Percentiles rank a stretch among this genome's conserved stretches.
Conservation (phyloP, 2,888 invertebrate species). For the Linyphia triangularis region DNA sequence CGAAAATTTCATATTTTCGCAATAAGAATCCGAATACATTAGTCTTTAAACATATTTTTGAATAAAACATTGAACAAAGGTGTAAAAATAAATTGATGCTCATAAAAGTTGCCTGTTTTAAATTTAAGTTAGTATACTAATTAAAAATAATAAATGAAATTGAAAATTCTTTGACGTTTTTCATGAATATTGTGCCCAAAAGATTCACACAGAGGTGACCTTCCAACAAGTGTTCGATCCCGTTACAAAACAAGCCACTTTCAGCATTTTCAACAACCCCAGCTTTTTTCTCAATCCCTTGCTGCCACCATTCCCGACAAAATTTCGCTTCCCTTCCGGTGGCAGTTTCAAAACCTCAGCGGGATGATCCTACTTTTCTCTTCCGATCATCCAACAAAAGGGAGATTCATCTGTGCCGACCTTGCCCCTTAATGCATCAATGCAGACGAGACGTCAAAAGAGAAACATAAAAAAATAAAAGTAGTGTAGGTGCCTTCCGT, state of each 20-base stretch:
- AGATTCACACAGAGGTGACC: background rate
- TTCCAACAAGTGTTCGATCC: background rate
- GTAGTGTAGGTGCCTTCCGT: background rate
- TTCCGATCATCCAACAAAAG: constrained; percentile 34
- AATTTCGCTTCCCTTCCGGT: constrained; percentile 23
- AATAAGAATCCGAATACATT: no score
- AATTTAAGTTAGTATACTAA: no score
- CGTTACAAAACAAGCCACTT: background rate
- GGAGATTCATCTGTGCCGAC: constrained; percentile 3
- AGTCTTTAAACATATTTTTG: no score
- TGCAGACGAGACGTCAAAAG: constrained; percentile 11
- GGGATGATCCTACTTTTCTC: constrained; percentile 50
- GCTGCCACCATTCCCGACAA: constrained; percentile 6
- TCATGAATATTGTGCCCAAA: no score
- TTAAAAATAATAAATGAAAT: no score
- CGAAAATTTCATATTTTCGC: no score
- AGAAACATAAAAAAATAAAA: background rate
- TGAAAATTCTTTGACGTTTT: no score
- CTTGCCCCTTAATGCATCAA: constrained; percentile 39
- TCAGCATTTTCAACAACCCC: background rate
- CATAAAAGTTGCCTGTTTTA: no score
- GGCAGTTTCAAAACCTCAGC: constrained; percentile 6
- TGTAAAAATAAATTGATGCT: no score
- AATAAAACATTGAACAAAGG: no score
- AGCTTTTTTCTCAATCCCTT: constrained; percentile 1